Evolutionary conservation across 2,888 invertebrate species (phyloP), one percentile per base, ranked within the genome.

Genomic region (Pollenia labialis): DNA sequence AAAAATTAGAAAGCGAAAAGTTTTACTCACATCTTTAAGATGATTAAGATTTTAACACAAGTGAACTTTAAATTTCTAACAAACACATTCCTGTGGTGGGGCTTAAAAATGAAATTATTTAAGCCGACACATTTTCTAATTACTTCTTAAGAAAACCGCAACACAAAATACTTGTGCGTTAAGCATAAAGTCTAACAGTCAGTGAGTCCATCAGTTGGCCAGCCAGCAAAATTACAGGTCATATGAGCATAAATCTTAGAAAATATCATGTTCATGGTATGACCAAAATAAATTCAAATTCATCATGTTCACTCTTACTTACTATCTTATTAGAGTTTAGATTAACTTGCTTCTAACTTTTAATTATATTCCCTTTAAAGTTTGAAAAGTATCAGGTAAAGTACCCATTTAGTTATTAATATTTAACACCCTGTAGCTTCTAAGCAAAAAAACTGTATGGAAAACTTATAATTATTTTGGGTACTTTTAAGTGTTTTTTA

Each of bases 1-100:
- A 44, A 81, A 77, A 86, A 86, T 81, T 87, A 88, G 88, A 88
- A 88, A 88, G 88, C 88, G 88, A 88, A 88, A 88, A 87, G 81
- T 60, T 81, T 44, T 66, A 46, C 64, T 62, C n/a, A 60, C 32
- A 54, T 44, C 23, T 62, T 60, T 66, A 86, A 83, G 84, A 81
- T 81, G 75, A 81, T 81, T 84, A 83, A 71, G 54, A 74, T 52
- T 62, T 81, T 58, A 60, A 72, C 68, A 85, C 64, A 52, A 58
- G 11, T 80, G 68, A 68, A 66, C 68, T 75, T 75, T 4, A 77
- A 48, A 40, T 62, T 50, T 12, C 56, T 54, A 77, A 64, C 46
- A 56, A 60, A 50, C 16, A 81, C 46, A 84, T 84, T 87, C 87
- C 77, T 87, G 87, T 69, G 82, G 76, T 72, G 48, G 60, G 60